phyloP scores from a whole-genome alignment of 2,797 vertebrate species.

The Poeciliopsis gracilis region DNA sequence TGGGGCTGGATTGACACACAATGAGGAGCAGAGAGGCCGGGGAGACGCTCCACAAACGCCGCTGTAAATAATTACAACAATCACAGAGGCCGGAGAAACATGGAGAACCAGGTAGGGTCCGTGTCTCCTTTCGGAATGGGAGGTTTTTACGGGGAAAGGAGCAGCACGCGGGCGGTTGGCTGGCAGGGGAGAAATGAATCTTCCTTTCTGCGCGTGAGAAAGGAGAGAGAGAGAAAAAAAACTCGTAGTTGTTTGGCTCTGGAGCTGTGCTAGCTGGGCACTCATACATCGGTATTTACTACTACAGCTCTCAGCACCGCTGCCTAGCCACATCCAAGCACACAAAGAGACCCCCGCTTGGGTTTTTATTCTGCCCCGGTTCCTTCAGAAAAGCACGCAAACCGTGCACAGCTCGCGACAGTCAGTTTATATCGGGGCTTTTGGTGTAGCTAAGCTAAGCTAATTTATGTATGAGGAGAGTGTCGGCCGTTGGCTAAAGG shows the following conservation, averaged over 20 bases:
- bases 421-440: constrained; percentile 42
- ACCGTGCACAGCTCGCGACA: neutral
- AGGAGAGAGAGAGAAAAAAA: constrained; percentile 43
- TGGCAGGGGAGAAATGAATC: constrained; percentile 63
- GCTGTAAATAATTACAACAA: constrained; percentile 85
- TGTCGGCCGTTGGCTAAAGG: constrained; percentile 76
- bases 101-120: constrained; percentile 86
- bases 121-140: constrained; percentile 42
- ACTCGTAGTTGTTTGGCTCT: constrained; percentile 78
- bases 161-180: constrained; percentile 51
- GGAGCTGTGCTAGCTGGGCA: constrained; percentile 78
- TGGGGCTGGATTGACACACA: constrained; percentile 88
- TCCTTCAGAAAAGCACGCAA: constrained; percentile 43
- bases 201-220: constrained; percentile 68
- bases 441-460: constrained; percentile 64
- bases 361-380: constrained; percentile 16
- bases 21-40: constrained; percentile 84
- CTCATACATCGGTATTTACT: constrained; percentile 81
- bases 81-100: constrained; percentile 78
- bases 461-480: constrained; percentile 62
- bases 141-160: constrained; percentile 54
- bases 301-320: constrained; percentile 54
- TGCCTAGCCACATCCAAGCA: constrained; percentile 53
- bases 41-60: constrained; percentile 81
- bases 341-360: constrained; percentile 66